Percentiles rank a stretch among this genome's conserved stretches.
These are phyloP conservation scores for Pseudorhiza aurosa DNA, from an alignment of 30 jellyfish, hydroid and myxozoan genomes.

Conservation along the genomic window DNA sequence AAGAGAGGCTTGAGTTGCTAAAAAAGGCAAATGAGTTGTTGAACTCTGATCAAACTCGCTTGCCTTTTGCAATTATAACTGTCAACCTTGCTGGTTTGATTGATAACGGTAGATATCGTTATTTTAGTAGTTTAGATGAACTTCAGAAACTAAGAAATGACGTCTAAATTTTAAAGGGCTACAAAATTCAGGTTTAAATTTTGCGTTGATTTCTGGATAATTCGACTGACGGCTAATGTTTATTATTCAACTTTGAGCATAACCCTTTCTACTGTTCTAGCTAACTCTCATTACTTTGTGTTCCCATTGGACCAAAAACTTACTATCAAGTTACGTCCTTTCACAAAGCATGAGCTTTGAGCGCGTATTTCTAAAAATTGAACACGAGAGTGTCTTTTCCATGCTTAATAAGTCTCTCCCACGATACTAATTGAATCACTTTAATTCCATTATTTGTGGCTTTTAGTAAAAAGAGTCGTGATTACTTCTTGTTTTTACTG, in stretches of 20 bases:
- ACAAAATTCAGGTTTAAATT: neutral
- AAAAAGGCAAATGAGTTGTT: constrained; percentile 35
- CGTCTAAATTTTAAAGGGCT: neutral
- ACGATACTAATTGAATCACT: neutral
- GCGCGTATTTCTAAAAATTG: neutral
- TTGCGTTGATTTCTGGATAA: constrained; percentile 8
- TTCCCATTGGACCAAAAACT: neutral
- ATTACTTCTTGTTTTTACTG: neutral
- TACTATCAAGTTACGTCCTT: neutral
- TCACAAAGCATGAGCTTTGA: neutral
- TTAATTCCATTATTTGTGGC: neutral
- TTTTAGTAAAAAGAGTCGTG: neutral
- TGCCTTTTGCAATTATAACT: constrained; percentile 33
- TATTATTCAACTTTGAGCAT: neutral
- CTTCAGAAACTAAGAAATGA: constrained; percentile 24
- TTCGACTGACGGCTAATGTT: too few species aligned
- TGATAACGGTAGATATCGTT: constrained; percentile 35
- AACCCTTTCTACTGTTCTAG: neutral
- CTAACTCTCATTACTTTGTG: too few species aligned
- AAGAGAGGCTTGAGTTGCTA: constrained; percentile 27
- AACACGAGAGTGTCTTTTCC: neutral
- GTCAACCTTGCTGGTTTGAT: constrained; percentile 44
- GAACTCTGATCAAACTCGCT: constrained; percentile 45
- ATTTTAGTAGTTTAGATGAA: constrained; percentile 22
- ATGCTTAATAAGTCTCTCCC: neutral